These are phyloP conservation scores for Leptodactylus fallax DNA, from an alignment of 2,797 vertebrate genomes.

Conservation along the genomic window DNA sequence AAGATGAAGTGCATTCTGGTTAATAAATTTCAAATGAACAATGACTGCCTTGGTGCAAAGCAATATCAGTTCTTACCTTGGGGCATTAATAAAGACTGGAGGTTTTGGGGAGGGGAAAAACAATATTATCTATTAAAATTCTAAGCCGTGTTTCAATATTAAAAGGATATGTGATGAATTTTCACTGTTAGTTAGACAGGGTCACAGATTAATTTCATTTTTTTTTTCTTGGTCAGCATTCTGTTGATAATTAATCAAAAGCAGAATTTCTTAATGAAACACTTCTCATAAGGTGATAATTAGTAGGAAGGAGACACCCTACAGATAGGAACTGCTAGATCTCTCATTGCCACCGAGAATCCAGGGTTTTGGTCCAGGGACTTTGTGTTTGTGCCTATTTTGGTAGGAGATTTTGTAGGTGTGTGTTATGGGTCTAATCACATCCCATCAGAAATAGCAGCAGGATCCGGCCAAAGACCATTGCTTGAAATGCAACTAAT, in stretches of 20 bases:
- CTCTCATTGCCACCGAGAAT: slow-evolving; percentile 82
- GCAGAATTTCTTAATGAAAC: slow-evolving; percentile 89
- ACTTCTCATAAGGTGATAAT: slow-evolving; percentile 92
- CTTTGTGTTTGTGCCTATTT: slow-evolving; percentile 53
- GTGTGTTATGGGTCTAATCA: slow-evolving; percentile 34
- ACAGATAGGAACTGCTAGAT: slow-evolving; percentile 80
- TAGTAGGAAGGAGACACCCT: slow-evolving; percentile 81
- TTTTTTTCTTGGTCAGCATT: slow-evolving; percentile 87
- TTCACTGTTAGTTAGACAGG: slow-evolving; percentile 81
- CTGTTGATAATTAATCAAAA: slow-evolving; percentile 96
- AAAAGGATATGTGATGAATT: slow-evolving; percentile 86
- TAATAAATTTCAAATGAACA: slow-evolving; percentile 89
- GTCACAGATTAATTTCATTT: slow-evolving; percentile 86
- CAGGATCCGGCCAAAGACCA: slow-evolving; percentile 15
- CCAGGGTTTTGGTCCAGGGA: slow-evolving; percentile 73
- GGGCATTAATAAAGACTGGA: slow-evolving; percentile 85
- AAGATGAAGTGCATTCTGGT: slow-evolving; percentile 86
- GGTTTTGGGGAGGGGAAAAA: slow-evolving; percentile 72
- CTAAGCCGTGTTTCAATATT: slow-evolving; percentile 83
- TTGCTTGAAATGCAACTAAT: slow-evolving; percentile 53
- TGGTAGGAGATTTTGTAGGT: slow-evolving; percentile 33
- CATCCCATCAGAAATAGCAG: slow-evolving; percentile 48
- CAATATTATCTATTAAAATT: slow-evolving; percentile 85
- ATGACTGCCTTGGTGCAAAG: slow-evolving; percentile 80
- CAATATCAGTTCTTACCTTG: slow-evolving; percentile 80